phyloP scores from a whole-genome alignment of 1,140 invertebrate species.

The Drosophila orena region DNA sequence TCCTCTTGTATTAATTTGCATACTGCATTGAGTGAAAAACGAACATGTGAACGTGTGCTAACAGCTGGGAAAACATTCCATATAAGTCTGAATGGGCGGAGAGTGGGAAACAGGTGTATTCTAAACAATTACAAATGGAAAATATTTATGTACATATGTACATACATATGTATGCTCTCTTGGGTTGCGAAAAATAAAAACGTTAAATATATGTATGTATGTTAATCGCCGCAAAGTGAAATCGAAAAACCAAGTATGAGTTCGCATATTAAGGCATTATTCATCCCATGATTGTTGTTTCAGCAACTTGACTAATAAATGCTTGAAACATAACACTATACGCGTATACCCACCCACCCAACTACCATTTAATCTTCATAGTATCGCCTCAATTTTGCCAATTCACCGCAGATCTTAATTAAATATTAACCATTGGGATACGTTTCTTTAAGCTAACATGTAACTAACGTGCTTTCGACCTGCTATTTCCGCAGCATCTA shows the following conservation, averaged over 20 bases:
- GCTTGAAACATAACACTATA: too few relatives aligned
- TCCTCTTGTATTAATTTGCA: constrained; percentile 26
- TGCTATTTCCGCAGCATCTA: neutral
- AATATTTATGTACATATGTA: neutral
- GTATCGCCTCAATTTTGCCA: too few relatives aligned
- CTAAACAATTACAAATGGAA: constrained; percentile 13
- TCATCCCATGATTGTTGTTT: neutral
- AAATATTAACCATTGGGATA: neutral
- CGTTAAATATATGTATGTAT: too few relatives aligned
- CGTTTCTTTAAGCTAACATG: neutral
- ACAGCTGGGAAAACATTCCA: constrained; percentile 19
- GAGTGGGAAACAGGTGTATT: constrained; percentile 16
- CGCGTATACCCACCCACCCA: too few relatives aligned
- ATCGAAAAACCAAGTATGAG: neutral
- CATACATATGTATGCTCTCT: too few relatives aligned
- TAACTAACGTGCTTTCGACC: neutral
- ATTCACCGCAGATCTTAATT: too few relatives aligned
- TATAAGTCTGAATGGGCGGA: neutral
- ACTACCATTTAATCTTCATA: too few relatives aligned
- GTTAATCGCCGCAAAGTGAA: neutral
- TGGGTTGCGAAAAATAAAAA: too few relatives aligned
- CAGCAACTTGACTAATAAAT: too few relatives aligned
- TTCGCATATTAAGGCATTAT: neutral
- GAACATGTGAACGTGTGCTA: constrained; percentile 18
- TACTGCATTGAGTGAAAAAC: constrained; percentile 24